These are phyloP conservation scores for Iselma pallidipennis DNA, from an alignment of 2,888 invertebrate species.

Conservation along the genomic window DNA sequence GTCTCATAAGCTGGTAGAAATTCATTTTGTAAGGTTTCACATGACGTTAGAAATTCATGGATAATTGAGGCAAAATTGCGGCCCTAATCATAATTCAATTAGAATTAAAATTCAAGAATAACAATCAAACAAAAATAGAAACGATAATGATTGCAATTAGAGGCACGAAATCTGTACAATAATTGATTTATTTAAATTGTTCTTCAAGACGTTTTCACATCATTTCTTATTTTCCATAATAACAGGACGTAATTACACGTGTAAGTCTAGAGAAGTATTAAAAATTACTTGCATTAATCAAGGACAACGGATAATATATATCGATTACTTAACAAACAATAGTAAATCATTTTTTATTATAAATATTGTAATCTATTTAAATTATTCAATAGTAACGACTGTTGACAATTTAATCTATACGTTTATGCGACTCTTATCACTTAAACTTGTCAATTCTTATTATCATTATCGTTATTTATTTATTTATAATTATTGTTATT, in stretches of 20 bases:
- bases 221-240: neutral
- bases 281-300: neutral
- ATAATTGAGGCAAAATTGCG: slow-evolving; percentile 76
- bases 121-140: neutral
- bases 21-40: slow-evolving; percentile 66
- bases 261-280: neutral
- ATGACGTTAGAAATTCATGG: slow-evolving; percentile 66
- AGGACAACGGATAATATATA: neutral
- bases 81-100: slow-evolving; percentile 71
- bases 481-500: neutral
- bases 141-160: neutral
- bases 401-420: too few relatives aligned
- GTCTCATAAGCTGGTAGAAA: slow-evolving; percentile 75
- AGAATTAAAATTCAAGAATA: neutral
- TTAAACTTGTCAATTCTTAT: too few relatives aligned
- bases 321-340: neutral
- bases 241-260: neutral
- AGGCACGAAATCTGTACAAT: neutral
- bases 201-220: neutral
- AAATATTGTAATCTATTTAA: too few relatives aligned
- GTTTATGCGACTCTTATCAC: too few relatives aligned
- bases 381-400: too few relatives aligned
- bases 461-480: neutral
- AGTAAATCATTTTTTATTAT: too few relatives aligned
- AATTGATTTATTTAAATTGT: neutral